Base-by-base conservation (phyloP, 2,888 invertebrate genomes). In the Troides oblongomaculatus region DNA sequence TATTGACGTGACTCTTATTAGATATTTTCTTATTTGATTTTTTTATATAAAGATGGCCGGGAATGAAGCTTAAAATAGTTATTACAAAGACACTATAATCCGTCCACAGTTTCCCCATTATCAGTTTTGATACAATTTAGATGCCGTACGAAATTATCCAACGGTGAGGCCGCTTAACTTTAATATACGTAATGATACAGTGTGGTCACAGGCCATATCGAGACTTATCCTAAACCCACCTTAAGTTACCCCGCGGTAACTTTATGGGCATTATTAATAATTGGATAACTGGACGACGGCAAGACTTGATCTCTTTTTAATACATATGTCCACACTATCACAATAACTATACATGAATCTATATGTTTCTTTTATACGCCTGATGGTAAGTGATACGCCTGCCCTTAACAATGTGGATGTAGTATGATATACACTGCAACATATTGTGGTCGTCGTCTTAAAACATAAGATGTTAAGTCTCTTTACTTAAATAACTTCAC, bases 201-300 rank as follows among this genome's bases (percentile, higher is more conserved):
- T 79, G 83, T 84, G 84, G 88, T 86, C 88, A 85, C 43, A 74
- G 70, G 72, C 71, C 66, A 68, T 66, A 74, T 67, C 71, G 72
- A 72, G 81, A 81, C 84, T 88, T 89, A 90, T 89, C 89, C 87
- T 88, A 90, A 92, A 90, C 91, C 86, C 74, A 78, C 85, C 86
- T 88, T 84, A 87, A 84, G 84, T 85, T 89, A 82, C 87, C 85
- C 84, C 78, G 78, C 79, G 76, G 76, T 81, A 81, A 81, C 79
- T 80, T 86, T 85, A 84, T 84, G 85, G 87, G 84, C 86, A 88
- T 89, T 88, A 87, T 86, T 86, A 88, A 86, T 90, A 90, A 90
- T 90, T 89, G 90, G 89, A 89, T 90, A 87, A 87, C 72, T 74
- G 78, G 78, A 83, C 83, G 77, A 80, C 87, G 88, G 87, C 88